Percentiles rank a stretch among this genome's conserved stretches.
phyloP scores from a whole-genome alignment of 2,797 vertebrate species.

The Oreonectes daqikongensis region DNA sequence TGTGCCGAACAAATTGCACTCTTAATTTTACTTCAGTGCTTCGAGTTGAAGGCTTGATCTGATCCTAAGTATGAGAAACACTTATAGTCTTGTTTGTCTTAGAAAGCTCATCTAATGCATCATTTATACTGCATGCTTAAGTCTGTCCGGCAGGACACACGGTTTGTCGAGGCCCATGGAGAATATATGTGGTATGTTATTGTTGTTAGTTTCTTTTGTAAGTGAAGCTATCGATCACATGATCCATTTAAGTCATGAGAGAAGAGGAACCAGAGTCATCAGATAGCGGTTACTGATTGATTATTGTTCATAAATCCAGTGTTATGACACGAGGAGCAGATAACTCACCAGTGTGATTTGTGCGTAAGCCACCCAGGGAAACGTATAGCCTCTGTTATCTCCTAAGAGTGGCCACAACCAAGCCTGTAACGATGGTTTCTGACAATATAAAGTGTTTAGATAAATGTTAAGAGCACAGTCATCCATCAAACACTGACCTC shows the following conservation, averaged over 20 bases:
- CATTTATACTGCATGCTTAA: neutral
- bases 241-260: conserved; percentile 44
- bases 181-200: conserved; percentile 25
- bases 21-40: neutral
- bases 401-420: conserved; percentile 24
- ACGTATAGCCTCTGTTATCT: conserved; percentile 15
- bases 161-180: neutral
- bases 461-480: conserved; percentile 44
- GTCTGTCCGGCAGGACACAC: neutral
- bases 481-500: conserved; percentile 36
- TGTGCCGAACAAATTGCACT: neutral
- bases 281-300: conserved; percentile 67
- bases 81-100: neutral
- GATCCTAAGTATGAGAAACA: neutral
- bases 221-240: conserved; percentile 68
- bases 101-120: neutral
- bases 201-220: conserved; percentile 48
- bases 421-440: conserved; percentile 44
- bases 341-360: conserved; percentile 69
- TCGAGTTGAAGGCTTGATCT: neutral
- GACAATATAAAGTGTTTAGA: conserved; percentile 51
- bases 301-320: conserved; percentile 67
- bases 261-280: conserved; percentile 50
- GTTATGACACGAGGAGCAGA: conserved; percentile 68
- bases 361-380: conserved; percentile 53